Evolutionary conservation across 2,113 vertebrate species (phyloP).

Genomic region (Egretta garzetta): DNA sequence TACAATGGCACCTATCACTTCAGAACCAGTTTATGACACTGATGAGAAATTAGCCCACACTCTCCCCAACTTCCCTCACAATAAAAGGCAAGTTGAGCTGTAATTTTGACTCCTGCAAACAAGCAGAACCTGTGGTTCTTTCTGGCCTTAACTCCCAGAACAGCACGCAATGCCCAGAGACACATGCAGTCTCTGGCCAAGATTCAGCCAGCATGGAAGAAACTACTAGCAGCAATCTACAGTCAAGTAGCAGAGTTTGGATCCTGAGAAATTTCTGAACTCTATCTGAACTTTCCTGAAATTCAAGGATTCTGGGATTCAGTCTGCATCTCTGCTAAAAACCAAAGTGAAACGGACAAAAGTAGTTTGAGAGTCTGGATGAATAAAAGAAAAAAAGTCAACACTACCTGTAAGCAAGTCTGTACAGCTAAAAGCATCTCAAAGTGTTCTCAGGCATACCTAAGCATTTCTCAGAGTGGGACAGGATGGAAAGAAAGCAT

Average conservation of each 20-base stretch:
- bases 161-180: neutral
- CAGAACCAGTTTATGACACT: neutral
- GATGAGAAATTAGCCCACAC: neutral
- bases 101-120: neutral
- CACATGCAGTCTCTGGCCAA: neutral
- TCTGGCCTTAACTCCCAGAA: neutral
- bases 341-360: neutral
- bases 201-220: neutral
- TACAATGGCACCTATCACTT: neutral
- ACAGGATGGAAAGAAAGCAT: neutral
- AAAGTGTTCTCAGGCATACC: neutral
- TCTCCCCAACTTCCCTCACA: neutral
- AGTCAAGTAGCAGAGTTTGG: neutral
- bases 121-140: neutral
- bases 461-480: neutral
- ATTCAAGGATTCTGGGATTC: neutral
- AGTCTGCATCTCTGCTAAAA: neutral
- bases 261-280: constrained; percentile 1
- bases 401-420: neutral
- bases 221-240: neutral
- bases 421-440: neutral
- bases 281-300: neutral
- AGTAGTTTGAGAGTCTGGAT: neutral
- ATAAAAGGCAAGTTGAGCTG: neutral
- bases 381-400: neutral